phyloP scores from a whole-genome alignment of 1,140 invertebrate genomes.

The Gryllus bimaculatus region DNA sequence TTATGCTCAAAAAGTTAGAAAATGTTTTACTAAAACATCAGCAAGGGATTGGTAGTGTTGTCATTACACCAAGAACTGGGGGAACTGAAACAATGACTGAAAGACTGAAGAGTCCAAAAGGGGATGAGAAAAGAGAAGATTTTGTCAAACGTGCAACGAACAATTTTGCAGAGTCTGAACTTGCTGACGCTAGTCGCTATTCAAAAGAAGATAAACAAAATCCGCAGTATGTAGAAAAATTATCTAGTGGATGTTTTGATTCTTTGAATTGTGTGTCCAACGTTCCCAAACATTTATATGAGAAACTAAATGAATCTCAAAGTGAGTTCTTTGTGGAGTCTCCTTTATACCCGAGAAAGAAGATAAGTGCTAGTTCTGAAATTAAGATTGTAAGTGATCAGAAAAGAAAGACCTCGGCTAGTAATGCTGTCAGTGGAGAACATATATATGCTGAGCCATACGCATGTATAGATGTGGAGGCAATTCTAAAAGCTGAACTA shows the following conservation, averaged over 20 bases:
- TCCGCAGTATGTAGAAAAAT: neutral
- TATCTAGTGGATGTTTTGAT: constrained; percentile 9
- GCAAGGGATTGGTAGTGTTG: constrained; percentile 10
- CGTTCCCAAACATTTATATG: constrained; percentile 5
- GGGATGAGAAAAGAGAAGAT: neutral
- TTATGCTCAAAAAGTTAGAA: constrained; percentile 28
- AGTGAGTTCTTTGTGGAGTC: constrained; percentile 9
- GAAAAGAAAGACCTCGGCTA: neutral
- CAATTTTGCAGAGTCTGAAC: too few relatives aligned
- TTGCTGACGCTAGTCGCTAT: too few relatives aligned
- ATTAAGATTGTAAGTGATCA: neutral
- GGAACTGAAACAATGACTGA: too few relatives aligned
- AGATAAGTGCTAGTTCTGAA: neutral
- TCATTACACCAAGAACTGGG: neutral
- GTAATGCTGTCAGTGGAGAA: constrained; percentile 16
- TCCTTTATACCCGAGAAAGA: neutral
- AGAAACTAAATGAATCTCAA: constrained; percentile 2
- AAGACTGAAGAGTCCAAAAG: too few relatives aligned
- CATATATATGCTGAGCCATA: constrained; percentile 23
- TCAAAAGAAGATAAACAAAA: too few relatives aligned
- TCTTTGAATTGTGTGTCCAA: constrained; percentile 9
- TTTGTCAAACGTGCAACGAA: too few relatives aligned
- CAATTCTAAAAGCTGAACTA: neutral
- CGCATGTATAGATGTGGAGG: neutral
- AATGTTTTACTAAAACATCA: constrained; percentile 13